Evolutionary conservation across 1,140 invertebrate species (phyloP), one percentile per base, ranked within the genome.

Genomic region (Drosophila pruinosa): DNA sequence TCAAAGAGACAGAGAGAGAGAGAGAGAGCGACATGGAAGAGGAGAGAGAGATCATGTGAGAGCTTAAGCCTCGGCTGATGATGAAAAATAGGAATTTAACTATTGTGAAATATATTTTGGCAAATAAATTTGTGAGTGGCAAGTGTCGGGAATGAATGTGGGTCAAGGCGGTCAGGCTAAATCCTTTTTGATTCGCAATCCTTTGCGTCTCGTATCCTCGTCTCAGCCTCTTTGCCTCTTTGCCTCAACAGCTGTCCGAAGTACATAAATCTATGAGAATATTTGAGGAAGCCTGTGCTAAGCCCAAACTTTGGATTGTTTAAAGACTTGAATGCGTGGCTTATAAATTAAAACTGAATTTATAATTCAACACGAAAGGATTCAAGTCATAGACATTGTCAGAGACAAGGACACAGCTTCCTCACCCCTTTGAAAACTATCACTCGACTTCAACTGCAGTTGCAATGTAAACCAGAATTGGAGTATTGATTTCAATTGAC

Each of bases 1-100:
- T 31, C 26, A 56, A 48, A 67, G 43, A 57, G 39, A 57, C 38
- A 31, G 3, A 58, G 17, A 22, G 5, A 45, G 10, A 43, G 15
- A 8, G 15, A 28, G 22, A 28, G 14, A 57, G 38, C 0, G 36
- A 15, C 6, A 22, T 19, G 24, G 53, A 56, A 14, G n/a, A 7
- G 5, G 50, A 4, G 4, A n/a, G 14, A 24, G 15, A 19, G 43
- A 38, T 61, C 68, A 68, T 80, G 69, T 77, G 80, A 85, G 80
- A 52, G 39, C 65, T 86, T 86, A 72, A 86, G 81, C 73, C 82
- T 28, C 38, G 17, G 54, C 61, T 77, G 73, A 77, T 69, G 81
- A 72, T 81, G 74, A 78, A 81, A 88, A 78, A 88, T 81, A 81
- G 50, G 76, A 81, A 86, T 88, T 85, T 79, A 76, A 79, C 67